Evolutionary conservation across 2,888 invertebrate genomes (phyloP).

Genomic region (Petrolisthes cinctipes): DNA sequence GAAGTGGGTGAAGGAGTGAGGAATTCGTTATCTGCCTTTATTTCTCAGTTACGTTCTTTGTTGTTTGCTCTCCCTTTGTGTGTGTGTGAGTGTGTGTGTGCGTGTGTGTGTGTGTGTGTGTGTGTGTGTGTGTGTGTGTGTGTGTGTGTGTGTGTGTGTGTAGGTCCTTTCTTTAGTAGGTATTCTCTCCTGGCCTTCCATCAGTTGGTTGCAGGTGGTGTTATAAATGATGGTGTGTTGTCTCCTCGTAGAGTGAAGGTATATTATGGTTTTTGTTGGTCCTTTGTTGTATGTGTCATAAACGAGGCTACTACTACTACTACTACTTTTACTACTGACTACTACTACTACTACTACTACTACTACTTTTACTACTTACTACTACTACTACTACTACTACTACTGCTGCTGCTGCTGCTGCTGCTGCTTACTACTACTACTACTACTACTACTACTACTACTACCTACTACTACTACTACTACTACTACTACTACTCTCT

Average conservation of each 20-base stretch:
- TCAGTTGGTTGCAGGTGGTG: neutral
- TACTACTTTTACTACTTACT: too few relatives aligned
- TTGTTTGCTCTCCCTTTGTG: neutral
- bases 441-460: too few relatives aligned
- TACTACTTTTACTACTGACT: too few relatives aligned
- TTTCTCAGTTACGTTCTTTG: neutral
- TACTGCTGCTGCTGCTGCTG: too few relatives aligned
- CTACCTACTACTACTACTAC: too few relatives aligned
- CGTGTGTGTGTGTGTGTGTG: neutral
- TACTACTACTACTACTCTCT: neutral
- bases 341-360: too few relatives aligned
- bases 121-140: neutral
- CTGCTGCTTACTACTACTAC: too few relatives aligned
- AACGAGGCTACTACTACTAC: too few relatives aligned
- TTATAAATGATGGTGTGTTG: neutral
- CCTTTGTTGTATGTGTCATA: neutral
- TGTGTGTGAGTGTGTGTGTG: neutral
- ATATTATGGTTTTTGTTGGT: neutral
- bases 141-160: neutral
- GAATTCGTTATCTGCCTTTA: conserved; percentile 21
- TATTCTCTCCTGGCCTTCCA: too few relatives aligned
- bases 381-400: too few relatives aligned
- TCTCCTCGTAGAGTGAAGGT: neutral
- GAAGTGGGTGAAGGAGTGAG: conserved; percentile 26
- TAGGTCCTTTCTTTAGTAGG: neutral